phyloP scores from a whole-genome alignment of 2,113 vertebrate genomes.

The Pycnonotus jocosus region DNA sequence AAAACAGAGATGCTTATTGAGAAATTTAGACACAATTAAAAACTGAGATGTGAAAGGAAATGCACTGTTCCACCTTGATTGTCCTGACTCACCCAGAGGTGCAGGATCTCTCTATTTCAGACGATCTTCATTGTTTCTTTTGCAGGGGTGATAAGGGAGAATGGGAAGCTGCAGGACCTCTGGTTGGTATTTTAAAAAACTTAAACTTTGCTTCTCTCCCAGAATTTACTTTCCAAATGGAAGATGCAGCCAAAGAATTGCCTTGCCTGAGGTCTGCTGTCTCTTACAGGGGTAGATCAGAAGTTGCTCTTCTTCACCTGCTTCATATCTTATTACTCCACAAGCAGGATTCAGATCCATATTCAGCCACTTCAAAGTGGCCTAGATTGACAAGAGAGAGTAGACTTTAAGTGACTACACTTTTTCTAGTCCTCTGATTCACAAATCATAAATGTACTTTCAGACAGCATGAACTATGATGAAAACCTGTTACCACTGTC shows the following conservation, averaged over 20 bases:
- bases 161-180: not conserved
- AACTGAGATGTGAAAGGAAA: not conserved
- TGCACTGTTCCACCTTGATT: not conserved
- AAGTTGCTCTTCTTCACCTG: not conserved
- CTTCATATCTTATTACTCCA: not conserved
- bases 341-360: not conserved
- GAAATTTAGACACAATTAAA: slow-evolving; percentile 15
- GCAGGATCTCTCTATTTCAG: not conserved
- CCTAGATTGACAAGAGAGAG: not conserved
- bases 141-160: not conserved
- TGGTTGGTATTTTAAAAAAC: not conserved
- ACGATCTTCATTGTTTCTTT: not conserved
- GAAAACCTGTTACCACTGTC: not conserved
- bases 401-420: not conserved
- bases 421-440: not conserved
- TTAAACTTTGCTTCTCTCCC: not conserved
- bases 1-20: not conserved
- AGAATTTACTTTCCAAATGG: not conserved
- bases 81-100: not conserved
- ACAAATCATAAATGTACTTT: not conserved
- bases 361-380: not conserved
- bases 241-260: not conserved
- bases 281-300: not conserved
- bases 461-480: not conserved
- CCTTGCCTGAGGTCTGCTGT: not conserved